phyloP scores from a whole-genome alignment of 1,140 invertebrate genomes.

The Aethina tumida region DNA sequence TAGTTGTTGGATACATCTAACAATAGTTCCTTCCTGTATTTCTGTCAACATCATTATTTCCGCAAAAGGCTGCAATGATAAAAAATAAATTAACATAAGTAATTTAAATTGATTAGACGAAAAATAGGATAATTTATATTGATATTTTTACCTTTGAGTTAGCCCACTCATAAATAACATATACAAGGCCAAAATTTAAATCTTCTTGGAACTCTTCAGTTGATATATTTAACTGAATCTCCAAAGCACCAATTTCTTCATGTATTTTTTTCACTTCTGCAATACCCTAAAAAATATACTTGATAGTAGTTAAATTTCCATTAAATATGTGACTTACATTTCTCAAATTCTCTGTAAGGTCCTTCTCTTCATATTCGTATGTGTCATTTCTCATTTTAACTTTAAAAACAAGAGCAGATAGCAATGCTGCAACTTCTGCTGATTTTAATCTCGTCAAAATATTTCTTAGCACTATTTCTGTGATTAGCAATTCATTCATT shows the following conservation, averaged over 20 bases:
- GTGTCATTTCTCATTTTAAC: constrained; percentile 46
- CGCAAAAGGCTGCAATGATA: constrained; percentile 63
- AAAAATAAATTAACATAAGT: constrained; percentile 4
- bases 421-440: constrained; percentile 83
- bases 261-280: constrained; percentile 42
- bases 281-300: constrained; percentile 42
- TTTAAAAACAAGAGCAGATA: constrained; percentile 90
- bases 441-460: constrained; percentile 75
- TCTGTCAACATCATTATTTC: constrained; percentile 89
- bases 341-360: constrained; percentile 18
- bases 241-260: constrained; percentile 29
- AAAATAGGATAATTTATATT: constrained; percentile 3
- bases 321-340: constrained; percentile 8
- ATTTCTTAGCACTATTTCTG: constrained; percentile 92
- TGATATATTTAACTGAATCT: constrained; percentile 44
- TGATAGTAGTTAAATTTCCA: neutral
- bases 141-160: constrained; percentile 56
- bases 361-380: constrained; percentile 15
- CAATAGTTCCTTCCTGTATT: constrained; percentile 96
- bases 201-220: constrained; percentile 46
- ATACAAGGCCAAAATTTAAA: constrained; percentile 83
- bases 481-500: constrained; percentile 87
- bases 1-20: constrained; percentile 92
- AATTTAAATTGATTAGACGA: constrained; percentile 1
- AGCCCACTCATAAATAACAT: constrained; percentile 96